phyloP scores from a whole-genome alignment of 2,113 vertebrate genomes.

The Nycticebus coucang region DNA sequence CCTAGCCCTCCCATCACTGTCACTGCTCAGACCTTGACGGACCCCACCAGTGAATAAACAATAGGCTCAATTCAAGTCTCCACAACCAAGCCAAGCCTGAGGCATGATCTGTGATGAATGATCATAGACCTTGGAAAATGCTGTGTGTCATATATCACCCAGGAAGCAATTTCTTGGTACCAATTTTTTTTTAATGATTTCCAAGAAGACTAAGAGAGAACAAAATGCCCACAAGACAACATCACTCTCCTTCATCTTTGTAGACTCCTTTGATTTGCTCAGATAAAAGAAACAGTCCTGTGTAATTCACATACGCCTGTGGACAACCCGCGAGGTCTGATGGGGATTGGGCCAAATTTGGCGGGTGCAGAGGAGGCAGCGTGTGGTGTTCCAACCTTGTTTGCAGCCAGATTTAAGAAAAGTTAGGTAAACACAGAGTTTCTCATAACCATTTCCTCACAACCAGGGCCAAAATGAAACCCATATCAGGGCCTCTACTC shows the following conservation, averaged over 20 bases:
- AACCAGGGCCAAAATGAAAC: constrained; percentile 2
- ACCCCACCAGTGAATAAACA: constrained; percentile 58
- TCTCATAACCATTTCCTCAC: background rate
- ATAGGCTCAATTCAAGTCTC: constrained; percentile 45
- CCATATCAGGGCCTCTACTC: background rate
- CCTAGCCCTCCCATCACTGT: background rate
- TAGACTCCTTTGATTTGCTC: constrained; percentile 32
- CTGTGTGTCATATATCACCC: constrained; percentile 7
- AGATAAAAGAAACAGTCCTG: background rate
- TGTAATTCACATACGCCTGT: background rate
- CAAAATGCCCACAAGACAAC: background rate
- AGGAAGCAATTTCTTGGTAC: constrained; percentile 55
- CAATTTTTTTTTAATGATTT: constrained; percentile 49
- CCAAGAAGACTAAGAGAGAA: constrained; percentile 23
- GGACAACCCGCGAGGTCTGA: background rate
- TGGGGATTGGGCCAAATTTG: background rate
- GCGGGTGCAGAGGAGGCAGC: background rate
- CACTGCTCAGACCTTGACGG: background rate
- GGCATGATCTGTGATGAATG: constrained; percentile 57
- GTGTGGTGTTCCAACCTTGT: background rate
- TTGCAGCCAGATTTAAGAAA: background rate
- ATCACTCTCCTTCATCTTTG: background rate
- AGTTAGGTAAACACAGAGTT: background rate
- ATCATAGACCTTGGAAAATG: constrained; percentile 31
- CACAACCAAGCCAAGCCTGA: background rate